These are phyloP conservation scores for Brachyhypopomus gauderio DNA, from an alignment of 2,113 vertebrate species.

Conservation along the genomic window DNA sequence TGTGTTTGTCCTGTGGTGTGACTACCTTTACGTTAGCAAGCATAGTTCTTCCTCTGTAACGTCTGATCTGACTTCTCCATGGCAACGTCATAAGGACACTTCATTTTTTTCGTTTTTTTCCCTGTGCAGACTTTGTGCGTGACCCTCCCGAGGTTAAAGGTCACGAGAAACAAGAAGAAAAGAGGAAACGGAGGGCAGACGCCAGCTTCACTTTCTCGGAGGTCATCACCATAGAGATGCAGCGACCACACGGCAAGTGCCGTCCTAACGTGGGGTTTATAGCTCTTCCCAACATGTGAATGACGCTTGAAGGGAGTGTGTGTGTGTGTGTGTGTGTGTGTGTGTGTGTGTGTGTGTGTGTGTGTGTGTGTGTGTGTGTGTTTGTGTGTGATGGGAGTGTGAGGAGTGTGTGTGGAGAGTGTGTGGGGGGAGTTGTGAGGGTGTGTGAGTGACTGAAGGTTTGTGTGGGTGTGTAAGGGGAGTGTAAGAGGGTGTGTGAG, in stretches of 20 bases:
- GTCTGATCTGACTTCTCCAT: not conserved
- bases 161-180: not conserved
- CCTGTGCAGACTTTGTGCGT: not conserved
- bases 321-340: no score
- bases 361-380: no score
- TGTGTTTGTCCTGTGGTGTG: not conserved
- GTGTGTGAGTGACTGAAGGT: no score
- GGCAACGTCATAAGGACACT: not conserved
- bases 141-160: not conserved
- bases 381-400: no score
- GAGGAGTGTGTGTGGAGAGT: no score
- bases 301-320: no score
- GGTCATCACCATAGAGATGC: not conserved
- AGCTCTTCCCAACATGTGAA: conserved; percentile 30
- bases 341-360: no score
- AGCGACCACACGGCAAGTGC: not conserved
- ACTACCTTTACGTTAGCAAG: not conserved
- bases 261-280: not conserved
- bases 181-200: not conserved
- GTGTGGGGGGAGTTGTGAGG: no score
- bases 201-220: not conserved
- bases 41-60: not conserved
- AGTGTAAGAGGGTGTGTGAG: no score
- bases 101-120: not conserved
- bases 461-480: no score